Percentiles rank a stretch among this genome's conserved stretches.
phyloP scores from a whole-genome alignment of 2,113 vertebrate species.

The Myiozetetes cayanensis region DNA sequence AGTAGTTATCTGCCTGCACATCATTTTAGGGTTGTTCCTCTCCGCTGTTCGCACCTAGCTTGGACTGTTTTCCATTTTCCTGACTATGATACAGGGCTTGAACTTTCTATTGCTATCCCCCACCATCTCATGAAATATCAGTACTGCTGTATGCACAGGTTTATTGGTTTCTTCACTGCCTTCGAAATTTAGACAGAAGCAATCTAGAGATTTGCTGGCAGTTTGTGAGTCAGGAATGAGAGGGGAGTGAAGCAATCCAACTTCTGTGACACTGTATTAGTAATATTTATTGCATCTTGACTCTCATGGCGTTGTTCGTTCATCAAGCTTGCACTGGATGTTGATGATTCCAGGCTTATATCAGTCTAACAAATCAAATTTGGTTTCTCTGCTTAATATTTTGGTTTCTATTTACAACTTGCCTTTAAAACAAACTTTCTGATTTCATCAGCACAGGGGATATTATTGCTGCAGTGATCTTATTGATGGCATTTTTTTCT shows the following conservation, averaged over 20 bases:
- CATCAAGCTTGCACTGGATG: neutral
- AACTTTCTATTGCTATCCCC: neutral
- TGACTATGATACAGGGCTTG: neutral
- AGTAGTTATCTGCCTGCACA: neutral
- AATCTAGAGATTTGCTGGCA: neutral
- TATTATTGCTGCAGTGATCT: neutral
- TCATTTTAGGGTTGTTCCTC: neutral
- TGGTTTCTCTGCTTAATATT: neutral
- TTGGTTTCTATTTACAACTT: conserved; percentile 6
- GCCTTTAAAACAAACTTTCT: neutral
- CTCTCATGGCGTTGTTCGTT: neutral
- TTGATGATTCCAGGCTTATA: neutral
- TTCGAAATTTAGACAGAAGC: neutral
- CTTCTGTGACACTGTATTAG: conserved; percentile 9
- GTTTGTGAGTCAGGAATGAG: neutral
- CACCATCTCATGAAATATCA: neutral
- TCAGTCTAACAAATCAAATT: neutral
- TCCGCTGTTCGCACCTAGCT: neutral
- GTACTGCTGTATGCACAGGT: neutral
- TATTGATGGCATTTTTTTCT: neutral
- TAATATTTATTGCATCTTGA: conserved; percentile 27
- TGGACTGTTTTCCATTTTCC: neutral
- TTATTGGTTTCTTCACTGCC: neutral
- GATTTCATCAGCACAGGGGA: neutral
- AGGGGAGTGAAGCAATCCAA: neutral